Conservation (phyloP, 2,888 invertebrate species). For the Drosophila paracracens region DNA sequence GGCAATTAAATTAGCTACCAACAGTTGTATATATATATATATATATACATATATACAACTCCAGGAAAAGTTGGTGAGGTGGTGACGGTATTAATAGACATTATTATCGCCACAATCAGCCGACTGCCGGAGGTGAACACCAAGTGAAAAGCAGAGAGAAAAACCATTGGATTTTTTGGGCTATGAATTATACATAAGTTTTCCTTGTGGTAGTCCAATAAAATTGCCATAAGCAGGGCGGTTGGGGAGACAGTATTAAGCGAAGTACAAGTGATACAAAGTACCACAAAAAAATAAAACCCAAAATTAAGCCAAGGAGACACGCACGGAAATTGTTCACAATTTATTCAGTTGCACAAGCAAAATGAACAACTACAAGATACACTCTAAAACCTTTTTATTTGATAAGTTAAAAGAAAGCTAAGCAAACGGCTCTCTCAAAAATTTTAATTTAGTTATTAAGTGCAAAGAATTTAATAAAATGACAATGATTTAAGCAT, state of each 20-base stretch:
- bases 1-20: slow-evolving; percentile 44
- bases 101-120: slow-evolving; percentile 66
- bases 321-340: slow-evolving; percentile 64
- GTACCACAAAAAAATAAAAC: slow-evolving; percentile 5
- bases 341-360: slow-evolving; percentile 24
- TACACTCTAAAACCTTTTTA: not conserved
- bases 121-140: slow-evolving; percentile 20
- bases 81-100: slow-evolving; percentile 57
- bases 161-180: slow-evolving; percentile 41
- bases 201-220: slow-evolving; percentile 37
- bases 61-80: not conserved
- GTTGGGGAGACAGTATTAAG: no score
- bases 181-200: slow-evolving; percentile 71
- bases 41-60: not conserved
- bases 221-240: slow-evolving; percentile 28
- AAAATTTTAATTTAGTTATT: not conserved
- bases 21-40: no score
- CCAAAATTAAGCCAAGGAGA: slow-evolving; percentile 12
- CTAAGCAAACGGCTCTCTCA: not conserved
- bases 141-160: slow-evolving; percentile 2
- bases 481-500: not conserved
- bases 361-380: not conserved
- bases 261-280: slow-evolving; percentile 10
- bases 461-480: not conserved
- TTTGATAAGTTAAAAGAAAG: not conserved